phyloP scores from a whole-genome alignment of 2,797 vertebrate genomes.

The Triplophysa yarkandensis region DNA sequence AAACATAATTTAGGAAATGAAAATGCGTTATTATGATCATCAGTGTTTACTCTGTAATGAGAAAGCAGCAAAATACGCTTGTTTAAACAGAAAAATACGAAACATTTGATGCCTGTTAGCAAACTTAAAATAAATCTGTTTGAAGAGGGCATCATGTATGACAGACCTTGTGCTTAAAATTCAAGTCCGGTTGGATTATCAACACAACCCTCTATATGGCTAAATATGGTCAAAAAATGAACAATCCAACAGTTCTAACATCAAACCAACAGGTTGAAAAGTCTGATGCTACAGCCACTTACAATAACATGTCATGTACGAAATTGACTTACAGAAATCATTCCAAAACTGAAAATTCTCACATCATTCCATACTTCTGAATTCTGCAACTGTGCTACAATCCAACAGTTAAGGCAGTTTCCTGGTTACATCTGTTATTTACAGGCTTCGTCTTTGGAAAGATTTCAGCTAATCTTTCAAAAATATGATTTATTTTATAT shows the following conservation, averaged over 20 bases:
- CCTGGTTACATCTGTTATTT: constrained; percentile 16
- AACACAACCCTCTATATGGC: background rate
- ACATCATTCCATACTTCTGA: constrained; percentile 5
- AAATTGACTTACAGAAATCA: background rate
- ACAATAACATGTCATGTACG: background rate
- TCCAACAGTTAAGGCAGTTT: constrained; percentile 28
- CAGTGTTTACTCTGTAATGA: background rate
- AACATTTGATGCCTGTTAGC: background rate
- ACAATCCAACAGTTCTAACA: constrained; percentile 2
- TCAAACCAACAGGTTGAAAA: constrained; percentile 2
- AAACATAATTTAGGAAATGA: background rate
- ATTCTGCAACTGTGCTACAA: constrained; percentile 24
- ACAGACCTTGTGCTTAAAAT: constrained; percentile 3
- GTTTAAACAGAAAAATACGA: background rate
- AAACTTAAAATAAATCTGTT: background rate
- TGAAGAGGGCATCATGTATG: background rate
- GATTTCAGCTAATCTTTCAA: background rate
- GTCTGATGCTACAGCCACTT: constrained; percentile 1
- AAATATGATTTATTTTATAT: constrained; percentile 3
- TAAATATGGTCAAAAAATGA: background rate
- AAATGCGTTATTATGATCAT: background rate
- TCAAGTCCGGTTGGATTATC: constrained; percentile 1
- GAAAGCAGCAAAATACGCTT: constrained; percentile 4
- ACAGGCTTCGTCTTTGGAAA: background rate
- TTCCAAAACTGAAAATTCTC: background rate